Evolutionary conservation across 2,113 vertebrate genomes (phyloP).

Genomic region (Dipodomys stephensi): DNA sequence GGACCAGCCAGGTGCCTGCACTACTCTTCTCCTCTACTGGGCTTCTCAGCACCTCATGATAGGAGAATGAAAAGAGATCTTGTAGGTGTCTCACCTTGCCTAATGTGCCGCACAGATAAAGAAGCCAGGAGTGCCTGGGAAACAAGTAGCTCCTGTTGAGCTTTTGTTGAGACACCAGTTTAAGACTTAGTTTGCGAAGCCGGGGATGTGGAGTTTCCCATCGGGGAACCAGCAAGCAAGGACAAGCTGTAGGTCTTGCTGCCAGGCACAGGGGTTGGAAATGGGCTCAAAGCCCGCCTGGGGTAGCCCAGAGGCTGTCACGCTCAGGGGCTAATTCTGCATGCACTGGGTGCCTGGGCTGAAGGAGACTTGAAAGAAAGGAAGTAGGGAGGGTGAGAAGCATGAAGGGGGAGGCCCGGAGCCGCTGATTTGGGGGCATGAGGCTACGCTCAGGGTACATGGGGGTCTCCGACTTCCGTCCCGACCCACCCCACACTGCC

Average conservation of each 20-base stretch:
- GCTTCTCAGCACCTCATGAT: not conserved
- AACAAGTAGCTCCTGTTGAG: not conserved
- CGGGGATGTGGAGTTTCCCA: not conserved
- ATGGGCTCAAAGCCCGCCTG: not conserved
- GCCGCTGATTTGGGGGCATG: constrained; percentile 63
- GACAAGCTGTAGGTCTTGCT: not conserved
- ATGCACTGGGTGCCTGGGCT: not conserved
- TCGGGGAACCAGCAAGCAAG: not conserved
- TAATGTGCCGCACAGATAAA: not conserved
- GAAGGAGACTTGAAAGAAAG: constrained; percentile 64
- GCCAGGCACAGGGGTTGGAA: not conserved
- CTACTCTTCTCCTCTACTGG: not conserved
- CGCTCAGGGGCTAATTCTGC: constrained; percentile 53
- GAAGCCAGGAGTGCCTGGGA: not conserved
- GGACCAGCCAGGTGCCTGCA: not conserved
- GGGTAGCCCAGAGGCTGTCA: not conserved
- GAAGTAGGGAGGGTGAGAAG: constrained; percentile 79
- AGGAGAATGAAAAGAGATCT: not conserved
- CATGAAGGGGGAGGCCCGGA: constrained; percentile 60
- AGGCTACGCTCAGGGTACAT: constrained; percentile 57
- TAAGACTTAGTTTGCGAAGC: not conserved
- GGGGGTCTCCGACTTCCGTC: constrained; percentile 80
- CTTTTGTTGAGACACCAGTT: not conserved
- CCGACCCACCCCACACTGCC: constrained; percentile 77
- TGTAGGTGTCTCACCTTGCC: not conserved